Conservation (phyloP, 2,888 invertebrate genomes). For the Cosmia pyralina region DNA sequence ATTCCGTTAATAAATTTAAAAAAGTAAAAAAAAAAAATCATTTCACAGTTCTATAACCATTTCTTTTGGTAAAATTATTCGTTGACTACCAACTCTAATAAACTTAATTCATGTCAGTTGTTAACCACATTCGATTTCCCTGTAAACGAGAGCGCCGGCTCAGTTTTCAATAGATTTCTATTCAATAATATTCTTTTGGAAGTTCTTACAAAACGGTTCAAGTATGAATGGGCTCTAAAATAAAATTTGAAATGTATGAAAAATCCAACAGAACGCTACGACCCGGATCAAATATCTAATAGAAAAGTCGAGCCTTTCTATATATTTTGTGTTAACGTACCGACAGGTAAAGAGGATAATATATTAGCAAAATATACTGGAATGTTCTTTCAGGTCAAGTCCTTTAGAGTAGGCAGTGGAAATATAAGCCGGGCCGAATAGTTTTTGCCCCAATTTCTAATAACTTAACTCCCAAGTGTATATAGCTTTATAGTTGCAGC, state of each 20-base stretch:
- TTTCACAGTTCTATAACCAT: neutral
- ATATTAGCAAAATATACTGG: constrained; percentile 29
- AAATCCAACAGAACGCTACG: constrained; percentile 24
- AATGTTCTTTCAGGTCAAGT: constrained; percentile 20
- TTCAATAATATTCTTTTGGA: constrained; percentile 32
- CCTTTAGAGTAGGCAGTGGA: constrained; percentile 15
- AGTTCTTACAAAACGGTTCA: constrained; percentile 20
- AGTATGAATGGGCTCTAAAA: constrained; percentile 28
- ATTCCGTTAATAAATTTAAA: neutral
- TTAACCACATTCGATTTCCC: constrained; percentile 20
- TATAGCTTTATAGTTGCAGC: constrained; percentile 2
- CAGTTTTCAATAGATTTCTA: constrained; percentile 40
- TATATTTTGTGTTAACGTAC: constrained; percentile 18
- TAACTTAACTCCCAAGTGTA: constrained; percentile 1
- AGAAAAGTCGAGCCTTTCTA: constrained; percentile 30
- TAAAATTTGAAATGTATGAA: constrained; percentile 47
- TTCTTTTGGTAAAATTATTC: constrained; percentile 4
- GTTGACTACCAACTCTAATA: constrained; percentile 1
- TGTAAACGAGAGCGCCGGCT: constrained; percentile 19
- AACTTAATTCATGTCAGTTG: constrained; percentile 3
- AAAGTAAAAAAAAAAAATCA: neutral
- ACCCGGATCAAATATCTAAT: constrained; percentile 41
- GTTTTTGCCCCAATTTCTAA: constrained; percentile 18
- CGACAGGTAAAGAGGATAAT: constrained; percentile 17
- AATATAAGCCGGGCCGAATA: constrained; percentile 15